Conservation (phyloP, 2,113 vertebrate species). For the Colossoma macropomum region DNA sequence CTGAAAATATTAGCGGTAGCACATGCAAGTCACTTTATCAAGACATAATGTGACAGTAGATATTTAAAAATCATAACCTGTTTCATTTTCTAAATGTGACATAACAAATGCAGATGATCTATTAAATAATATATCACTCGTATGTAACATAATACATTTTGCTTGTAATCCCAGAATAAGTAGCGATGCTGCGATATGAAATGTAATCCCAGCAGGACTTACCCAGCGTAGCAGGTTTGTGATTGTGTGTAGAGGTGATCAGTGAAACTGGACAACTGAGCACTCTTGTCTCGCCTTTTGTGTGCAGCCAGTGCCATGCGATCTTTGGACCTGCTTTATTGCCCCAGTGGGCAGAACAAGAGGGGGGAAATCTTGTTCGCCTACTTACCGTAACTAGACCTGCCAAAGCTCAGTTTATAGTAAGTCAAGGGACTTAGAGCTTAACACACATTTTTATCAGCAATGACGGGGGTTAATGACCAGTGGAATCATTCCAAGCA, state of each 20-base stretch:
- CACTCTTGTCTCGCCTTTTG: conserved; percentile 9
- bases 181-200: background rate
- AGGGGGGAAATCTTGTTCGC: background rate
- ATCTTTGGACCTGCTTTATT: conserved; percentile 44
- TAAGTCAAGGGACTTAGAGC: background rate
- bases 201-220: background rate
- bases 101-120: background rate
- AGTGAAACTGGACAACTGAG: background rate
- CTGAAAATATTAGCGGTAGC: background rate
- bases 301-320: background rate
- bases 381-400: conserved; percentile 6
- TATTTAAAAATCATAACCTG: background rate
- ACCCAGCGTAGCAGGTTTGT: conserved; percentile 4
- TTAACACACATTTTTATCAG: background rate
- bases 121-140: background rate
- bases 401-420: background rate
- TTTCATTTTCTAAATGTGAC: background rate
- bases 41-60: background rate
- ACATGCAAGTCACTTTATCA: background rate
- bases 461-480: background rate
- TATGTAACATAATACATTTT: background rate
- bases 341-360: background rate
- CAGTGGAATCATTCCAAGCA: background rate
- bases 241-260: background rate
- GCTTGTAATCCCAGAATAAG: background rate